A percentile compares a stretch with the other conserved stretches of the same genome.
Evolutionary conservation across 2,888 invertebrate species (phyloP).

Genomic region (Chrysolina americana): DNA sequence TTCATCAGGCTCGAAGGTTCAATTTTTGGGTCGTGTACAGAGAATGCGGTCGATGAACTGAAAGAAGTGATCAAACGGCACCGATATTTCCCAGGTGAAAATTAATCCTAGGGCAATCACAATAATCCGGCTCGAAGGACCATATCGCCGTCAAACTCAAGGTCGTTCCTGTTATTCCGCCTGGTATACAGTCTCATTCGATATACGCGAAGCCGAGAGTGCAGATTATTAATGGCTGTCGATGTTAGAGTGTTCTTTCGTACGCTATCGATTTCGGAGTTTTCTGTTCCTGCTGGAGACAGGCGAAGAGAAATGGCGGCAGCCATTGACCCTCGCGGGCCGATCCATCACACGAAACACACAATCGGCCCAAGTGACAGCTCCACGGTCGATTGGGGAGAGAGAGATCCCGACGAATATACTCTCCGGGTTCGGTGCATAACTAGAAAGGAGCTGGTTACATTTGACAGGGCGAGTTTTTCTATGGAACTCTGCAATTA

Average conservation of each 20-base stretch:
- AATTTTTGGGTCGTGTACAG: not conserved
- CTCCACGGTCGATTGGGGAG: slow-evolving; percentile 42
- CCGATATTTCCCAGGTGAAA: too few species aligned
- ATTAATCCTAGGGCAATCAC: too few species aligned
- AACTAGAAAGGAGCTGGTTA: slow-evolving; percentile 1
- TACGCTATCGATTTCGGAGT: slow-evolving; percentile 65
- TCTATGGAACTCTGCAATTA: not conserved
- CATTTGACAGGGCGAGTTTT: not conserved
- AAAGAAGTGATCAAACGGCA: too few species aligned
- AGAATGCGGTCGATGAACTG: too few species aligned
- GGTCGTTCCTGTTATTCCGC: not conserved
- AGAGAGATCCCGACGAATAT: slow-evolving; percentile 27
- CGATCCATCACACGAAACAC: slow-evolving; percentile 70
- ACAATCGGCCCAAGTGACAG: slow-evolving; percentile 58
- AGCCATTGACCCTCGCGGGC: slow-evolving; percentile 76
- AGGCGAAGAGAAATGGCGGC: slow-evolving; percentile 75
- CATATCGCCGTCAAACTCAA: not conserved
- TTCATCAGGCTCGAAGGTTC: not conserved
- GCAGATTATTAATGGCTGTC: slow-evolving; percentile 58
- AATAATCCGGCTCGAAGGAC: slow-evolving; percentile 12
- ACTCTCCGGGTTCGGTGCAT: slow-evolving; percentile 22
- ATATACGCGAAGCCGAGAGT: slow-evolving; percentile 15
- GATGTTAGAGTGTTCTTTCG: slow-evolving; percentile 60
- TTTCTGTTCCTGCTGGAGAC: slow-evolving; percentile 71
- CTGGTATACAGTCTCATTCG: slow-evolving; percentile 9